These are phyloP conservation scores for Capitulum mitella DNA, from an alignment of 2,888 invertebrate species.

Conservation along the genomic window DNA sequence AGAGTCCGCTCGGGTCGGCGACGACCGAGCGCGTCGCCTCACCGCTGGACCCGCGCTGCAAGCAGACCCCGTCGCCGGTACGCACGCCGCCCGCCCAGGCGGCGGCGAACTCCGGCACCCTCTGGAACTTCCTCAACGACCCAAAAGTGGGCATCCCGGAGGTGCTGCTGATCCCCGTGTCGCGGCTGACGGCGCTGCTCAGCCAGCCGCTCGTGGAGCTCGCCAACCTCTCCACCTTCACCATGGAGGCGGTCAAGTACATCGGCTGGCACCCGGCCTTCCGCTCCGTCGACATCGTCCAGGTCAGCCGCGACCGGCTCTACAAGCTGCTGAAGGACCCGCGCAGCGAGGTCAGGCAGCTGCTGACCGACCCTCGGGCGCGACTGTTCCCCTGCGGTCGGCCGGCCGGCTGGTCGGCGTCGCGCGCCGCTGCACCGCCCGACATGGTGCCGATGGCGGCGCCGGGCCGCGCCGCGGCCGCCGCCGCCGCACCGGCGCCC, in stretches of 20 bases:
- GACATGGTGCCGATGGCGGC: neutral
- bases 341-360: neutral
- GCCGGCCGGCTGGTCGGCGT: neutral
- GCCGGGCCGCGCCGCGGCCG: neutral
- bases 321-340: slow-evolving; percentile 19
- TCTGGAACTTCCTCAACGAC: slow-evolving; percentile 9
- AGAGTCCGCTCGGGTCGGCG: neutral
- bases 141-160: slow-evolving; percentile 15
- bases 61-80: neutral
- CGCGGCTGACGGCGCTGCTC: neutral
- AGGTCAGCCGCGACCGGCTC: slow-evolving; percentile 10
- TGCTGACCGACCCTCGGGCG: neutral
- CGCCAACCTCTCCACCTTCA: neutral
- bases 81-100: neutral
- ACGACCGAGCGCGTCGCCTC: neutral
- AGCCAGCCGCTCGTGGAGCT: neutral
- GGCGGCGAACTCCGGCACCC: neutral
- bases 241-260: neutral
- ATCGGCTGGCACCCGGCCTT: slow-evolving; percentile 18
- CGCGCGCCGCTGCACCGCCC: neutral
- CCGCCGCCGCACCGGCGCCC: neutral
- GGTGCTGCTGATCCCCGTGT: neutral
- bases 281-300: neutral
- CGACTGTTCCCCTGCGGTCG: neutral
- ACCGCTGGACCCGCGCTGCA: neutral